Evolutionary conservation across 64 coral and sea anemone genomes (phyloP), one percentile per base, ranked within the genome.

Genomic region (Pocillopora verrucosa): DNA sequence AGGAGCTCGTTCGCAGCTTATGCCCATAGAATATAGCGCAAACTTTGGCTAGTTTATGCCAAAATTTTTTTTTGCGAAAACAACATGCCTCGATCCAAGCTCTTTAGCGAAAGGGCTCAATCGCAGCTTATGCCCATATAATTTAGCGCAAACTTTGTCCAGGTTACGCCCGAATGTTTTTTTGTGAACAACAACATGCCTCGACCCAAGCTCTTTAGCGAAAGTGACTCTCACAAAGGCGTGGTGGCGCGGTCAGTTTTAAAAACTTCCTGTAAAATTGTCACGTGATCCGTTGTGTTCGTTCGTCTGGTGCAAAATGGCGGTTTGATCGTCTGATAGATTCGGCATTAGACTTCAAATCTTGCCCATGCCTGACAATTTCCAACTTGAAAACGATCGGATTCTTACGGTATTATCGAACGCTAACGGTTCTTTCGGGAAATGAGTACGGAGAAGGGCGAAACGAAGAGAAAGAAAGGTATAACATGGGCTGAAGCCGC

Each of bases 401-500:
- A 85, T 85, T 73, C 72, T 41, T 20, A 85, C 82, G 10, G 11
- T 13, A 20, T 19, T 72, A 85, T 70, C 82, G 64, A 85, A 0
- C 65, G 22, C 3, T 70, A 72, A 72, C 82, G 69, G 63, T 20
- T 85, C 82, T 85, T 56, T 56, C 64, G 62, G 63, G 62, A 79
- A 61, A 92, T 92, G 90, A 92, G 90, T 73, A 60, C 67, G 25
- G 84, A 87, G 59, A 92, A 87, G 75, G 62, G 16, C 24, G 90
- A 92, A 78, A 92, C 76, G 62, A 92, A 92, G 83, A 84, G 60
- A 36, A 92, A 92, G 86, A 92, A 92, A 65, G 90, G 90, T 87
- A 87, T 92, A 65, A 92, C 90, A 35, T 92, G 90, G 90, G 90
- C 90, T 87, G 90, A 92, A 86, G 90, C 90, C 30, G 84, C 90